Evolutionary conservation across 2,888 invertebrate genomes (phyloP), one percentile per base, ranked within the genome.

Genomic region (Orchesella flavescens): DNA sequence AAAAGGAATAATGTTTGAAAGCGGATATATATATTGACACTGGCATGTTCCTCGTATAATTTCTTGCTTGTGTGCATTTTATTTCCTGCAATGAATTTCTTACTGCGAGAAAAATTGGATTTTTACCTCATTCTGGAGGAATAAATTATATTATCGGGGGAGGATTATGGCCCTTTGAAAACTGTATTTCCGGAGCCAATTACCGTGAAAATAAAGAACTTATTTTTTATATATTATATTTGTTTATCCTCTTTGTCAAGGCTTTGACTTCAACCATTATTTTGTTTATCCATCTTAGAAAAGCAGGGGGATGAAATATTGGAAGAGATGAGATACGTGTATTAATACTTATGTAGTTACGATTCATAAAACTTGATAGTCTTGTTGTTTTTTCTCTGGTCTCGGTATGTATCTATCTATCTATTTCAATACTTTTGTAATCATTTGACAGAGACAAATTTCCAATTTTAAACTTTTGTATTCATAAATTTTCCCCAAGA

Each of bases 121-220:
- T 34, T 34, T 34, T n/a, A n/a, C n/a, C n/a, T n/a, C n/a, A n/a
- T n/a, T n/a, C 46, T 13, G 46, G 9, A 17, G 2, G 15, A 53
- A 1, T 2, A 53, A 3, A 53, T 1, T 53, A 17, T 17, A 2
- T 3, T 53, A 53, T n/a, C 17, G 53, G 10, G 10, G 53, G 4
- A 10, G 53, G n/a, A 15, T 53, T 53, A 53, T n/a, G 15, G 53
- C 53, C 53, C 7, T 34, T 7, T 4, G 7, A 7, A 34, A 34
- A 34, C 7, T 34, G 55, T 24, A 61, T 69, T 79, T 79, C 19
- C 46, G 24, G 73, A 80, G 66, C 24, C 68, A 74, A 75, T 57
- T 53, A 71, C 76, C 82, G 76, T 76, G 76, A 82, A 82, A 82
- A 72, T 82, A 82, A 82, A 76, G 75, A 76, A 76, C 71, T 63